phyloP scores from a whole-genome alignment of 1,140 invertebrate species.

The honey bee (Apis mellifera) region Amel_HAv3.1 CM009936.2:16025501-16026000 shows the following conservation, averaged over 20 bases:
- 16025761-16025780: slow-evolving; percentile 32
- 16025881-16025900: background rate
- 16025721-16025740: background rate
- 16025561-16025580: background rate
- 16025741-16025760: slow-evolving; percentile 36
- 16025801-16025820: slow-evolving; percentile 7
- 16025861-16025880: background rate
- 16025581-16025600: background rate
- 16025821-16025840: slow-evolving; percentile 24
- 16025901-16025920: too few species aligned
- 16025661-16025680: slow-evolving; percentile 29
- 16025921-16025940: background rate
- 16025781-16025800: background rate
- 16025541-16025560: background rate
- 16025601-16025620: background rate
- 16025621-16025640: slow-evolving; percentile 26
- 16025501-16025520: background rate
- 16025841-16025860: background rate
- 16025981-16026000: background rate
- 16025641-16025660: slow-evolving; percentile 45
- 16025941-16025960: background rate
- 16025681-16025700: background rate
- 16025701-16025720: background rate
- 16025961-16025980: background rate
- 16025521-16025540: background rate